phyloP scores from a whole-genome alignment of 2,113 vertebrate species.

The Tupaia tana region DNA sequence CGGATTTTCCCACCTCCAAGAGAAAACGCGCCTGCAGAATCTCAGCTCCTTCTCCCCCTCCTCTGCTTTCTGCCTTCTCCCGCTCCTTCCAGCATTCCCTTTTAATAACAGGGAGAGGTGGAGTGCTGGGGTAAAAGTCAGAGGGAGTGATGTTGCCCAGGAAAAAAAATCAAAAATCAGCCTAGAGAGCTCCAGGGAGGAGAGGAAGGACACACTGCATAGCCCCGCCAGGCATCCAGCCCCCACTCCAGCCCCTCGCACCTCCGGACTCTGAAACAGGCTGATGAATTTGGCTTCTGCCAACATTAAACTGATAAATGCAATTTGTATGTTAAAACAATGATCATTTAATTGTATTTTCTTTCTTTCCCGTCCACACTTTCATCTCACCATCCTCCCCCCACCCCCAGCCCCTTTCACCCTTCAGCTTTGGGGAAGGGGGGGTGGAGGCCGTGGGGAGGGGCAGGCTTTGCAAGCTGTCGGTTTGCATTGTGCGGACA shows the following conservation, averaged over 20 bases:
- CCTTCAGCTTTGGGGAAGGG: neutral
- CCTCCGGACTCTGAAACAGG: constrained; percentile 15
- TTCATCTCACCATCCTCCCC: neutral
- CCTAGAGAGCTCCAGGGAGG: neutral
- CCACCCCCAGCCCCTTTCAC: neutral
- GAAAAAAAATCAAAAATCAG: neutral
- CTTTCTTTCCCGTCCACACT: constrained; percentile 25
- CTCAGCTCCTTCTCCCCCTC: neutral
- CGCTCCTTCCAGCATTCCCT: neutral
- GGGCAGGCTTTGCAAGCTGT: constrained; percentile 81
- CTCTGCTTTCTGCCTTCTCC: neutral
- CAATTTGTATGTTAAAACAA: constrained; percentile 74
- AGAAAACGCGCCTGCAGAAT: neutral
- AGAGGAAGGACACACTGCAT: accelerated
- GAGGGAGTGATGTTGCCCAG: neutral
- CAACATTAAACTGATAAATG: constrained; percentile 72
- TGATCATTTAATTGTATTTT: constrained; percentile 71
- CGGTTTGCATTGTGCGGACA: constrained; percentile 89
- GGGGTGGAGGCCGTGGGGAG: neutral
- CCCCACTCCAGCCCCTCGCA: neutral
- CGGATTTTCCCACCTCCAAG: neutral
- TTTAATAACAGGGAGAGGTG: neutral
- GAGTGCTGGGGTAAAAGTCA: neutral
- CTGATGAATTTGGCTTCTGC: constrained; percentile 49
- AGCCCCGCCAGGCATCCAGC: neutral